Conservation (phyloP, 2,113 vertebrate species). For the Myocastor coypus region DNA sequence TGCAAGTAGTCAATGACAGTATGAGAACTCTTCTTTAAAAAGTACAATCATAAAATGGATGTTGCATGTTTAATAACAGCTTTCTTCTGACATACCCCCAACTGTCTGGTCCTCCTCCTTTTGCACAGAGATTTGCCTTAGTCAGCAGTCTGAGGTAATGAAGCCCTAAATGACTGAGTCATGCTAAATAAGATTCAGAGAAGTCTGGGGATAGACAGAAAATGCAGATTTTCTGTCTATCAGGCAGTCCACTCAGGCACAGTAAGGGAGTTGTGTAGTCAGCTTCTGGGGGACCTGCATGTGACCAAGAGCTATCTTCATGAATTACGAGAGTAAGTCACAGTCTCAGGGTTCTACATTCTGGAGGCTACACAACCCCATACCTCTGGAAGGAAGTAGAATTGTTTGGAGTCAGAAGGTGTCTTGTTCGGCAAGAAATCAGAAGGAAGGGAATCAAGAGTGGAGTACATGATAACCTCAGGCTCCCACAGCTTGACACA, state of each 20-base stretch:
- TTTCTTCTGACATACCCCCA: not conserved
- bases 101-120: not conserved
- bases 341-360: not conserved
- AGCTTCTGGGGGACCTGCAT: not conserved
- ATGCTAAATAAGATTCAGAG: not conserved
- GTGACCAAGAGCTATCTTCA: not conserved
- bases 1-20: not conserved
- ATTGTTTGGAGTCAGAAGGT: not conserved
- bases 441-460: not conserved
- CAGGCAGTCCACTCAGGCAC: not conserved
- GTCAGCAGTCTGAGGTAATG: not conserved
- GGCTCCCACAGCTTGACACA: not conserved
- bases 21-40: not conserved
- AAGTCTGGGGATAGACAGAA: not conserved
- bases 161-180: not conserved
- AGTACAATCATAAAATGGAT: not conserved
- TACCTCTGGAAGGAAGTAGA: not conserved
- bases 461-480: not conserved
- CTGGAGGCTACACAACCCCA: not conserved
- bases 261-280: not conserved
- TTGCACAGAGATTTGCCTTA: not conserved
- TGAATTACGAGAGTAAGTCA: not conserved
- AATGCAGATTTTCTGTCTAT: not conserved
- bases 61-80: not conserved
- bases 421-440: conserved; percentile 31